Percentiles rank a stretch among this genome's conserved stretches.
phyloP scores from a whole-genome alignment of 2,113 vertebrate species.

The Marcusenius ussheri region DNA sequence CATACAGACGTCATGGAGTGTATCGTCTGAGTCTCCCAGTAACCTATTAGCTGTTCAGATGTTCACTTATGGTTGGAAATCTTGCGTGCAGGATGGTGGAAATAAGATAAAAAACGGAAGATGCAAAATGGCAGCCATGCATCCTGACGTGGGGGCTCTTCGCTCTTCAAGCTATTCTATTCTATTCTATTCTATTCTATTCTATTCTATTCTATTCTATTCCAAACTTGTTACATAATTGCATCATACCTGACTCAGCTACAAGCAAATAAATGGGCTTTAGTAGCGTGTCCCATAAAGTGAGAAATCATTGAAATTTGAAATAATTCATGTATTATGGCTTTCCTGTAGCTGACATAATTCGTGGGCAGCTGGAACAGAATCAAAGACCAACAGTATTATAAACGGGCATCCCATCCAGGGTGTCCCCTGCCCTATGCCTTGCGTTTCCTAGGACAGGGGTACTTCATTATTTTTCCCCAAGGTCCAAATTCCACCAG shows the following conservation, averaged over 20 bases:
- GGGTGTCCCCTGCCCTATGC: not conserved
- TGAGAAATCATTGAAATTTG: not conserved
- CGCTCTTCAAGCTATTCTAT: not conserved
- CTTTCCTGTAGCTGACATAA: not conserved
- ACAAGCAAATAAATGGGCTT: not conserved
- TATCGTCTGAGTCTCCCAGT: slow-evolving; percentile 35
- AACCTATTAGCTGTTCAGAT: slow-evolving; percentile 36
- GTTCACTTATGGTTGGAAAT: slow-evolving; percentile 25
- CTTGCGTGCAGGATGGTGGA: not conserved
- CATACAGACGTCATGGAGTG: slow-evolving; percentile 38
- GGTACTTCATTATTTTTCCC: not conserved
- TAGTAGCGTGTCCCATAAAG: not conserved
- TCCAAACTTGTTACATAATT: not conserved
- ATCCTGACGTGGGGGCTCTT: not conserved
- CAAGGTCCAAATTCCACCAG: not conserved
- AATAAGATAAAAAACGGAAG: not conserved
- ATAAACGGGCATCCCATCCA: not conserved
- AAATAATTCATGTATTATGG: not conserved
- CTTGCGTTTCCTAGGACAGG: not conserved
- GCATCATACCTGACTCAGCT: not conserved
- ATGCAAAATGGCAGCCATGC: not conserved
- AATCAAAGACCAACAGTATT: not conserved
- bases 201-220: not conserved
- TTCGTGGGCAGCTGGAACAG: not conserved
- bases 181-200: too few relatives aligned